Evolutionary conservation across 2,113 vertebrate species (phyloP).

Genomic region (Malaclemys terrapin): DNA sequence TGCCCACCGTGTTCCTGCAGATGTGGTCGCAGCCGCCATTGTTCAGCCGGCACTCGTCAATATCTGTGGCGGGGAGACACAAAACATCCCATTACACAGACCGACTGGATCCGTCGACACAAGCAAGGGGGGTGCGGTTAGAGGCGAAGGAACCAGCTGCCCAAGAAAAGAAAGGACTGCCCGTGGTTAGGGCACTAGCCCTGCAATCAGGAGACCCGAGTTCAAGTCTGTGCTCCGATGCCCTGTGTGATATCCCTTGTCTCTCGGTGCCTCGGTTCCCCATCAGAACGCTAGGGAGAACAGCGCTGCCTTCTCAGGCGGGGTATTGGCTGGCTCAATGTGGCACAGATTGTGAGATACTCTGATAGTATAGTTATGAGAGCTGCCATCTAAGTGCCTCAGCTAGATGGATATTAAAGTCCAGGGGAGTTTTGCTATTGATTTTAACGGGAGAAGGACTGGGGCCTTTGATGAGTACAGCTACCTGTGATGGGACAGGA

Average conservation of each 20-base stretch:
- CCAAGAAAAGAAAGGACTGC: not conserved
- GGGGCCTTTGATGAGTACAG: not conserved
- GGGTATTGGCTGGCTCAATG: too few species aligned
- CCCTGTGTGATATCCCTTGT: not conserved
- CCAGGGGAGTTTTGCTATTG: not conserved
- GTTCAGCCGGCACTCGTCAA: constrained; percentile 94
- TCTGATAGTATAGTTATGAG: not conserved
- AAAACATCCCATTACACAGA: not conserved
- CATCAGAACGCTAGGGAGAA: not conserved
- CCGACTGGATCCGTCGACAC: not conserved
- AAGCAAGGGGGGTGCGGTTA: not conserved
- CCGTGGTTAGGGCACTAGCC: too few species aligned
- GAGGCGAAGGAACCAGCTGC: not conserved
- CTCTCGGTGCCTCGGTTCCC: not conserved
- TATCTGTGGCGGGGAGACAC: constrained; percentile 82
- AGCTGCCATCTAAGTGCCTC: not conserved
- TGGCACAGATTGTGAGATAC: not conserved
- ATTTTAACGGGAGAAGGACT: not conserved
- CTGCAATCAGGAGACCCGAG: not conserved
- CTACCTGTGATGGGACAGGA: not conserved
- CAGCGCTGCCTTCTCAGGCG: not conserved
- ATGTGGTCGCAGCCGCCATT: constrained; percentile 98
- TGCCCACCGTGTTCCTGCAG: constrained; percentile 97
- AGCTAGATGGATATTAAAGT: not conserved
- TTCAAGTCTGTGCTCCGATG: not conserved